Evolutionary conservation across 2,113 vertebrate genomes (phyloP), one percentile per base, ranked within the genome.

Genomic region (Microcebus griseorufus): DNA sequence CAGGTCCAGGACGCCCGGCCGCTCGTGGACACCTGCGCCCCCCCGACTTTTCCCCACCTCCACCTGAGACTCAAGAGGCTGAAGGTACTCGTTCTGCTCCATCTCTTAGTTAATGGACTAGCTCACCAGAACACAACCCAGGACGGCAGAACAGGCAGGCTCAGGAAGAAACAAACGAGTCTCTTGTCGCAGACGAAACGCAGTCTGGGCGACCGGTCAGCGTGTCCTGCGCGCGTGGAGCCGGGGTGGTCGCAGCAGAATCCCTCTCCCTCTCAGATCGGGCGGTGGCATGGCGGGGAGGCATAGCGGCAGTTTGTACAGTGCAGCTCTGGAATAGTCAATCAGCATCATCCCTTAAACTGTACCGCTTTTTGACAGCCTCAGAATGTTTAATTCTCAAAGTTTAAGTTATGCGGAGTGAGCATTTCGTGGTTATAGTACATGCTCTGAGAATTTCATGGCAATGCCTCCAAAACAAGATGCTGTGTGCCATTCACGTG

Each of bases 1-100:
- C 92, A 99, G 99, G 98, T 99, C 17, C 98, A 98, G 94, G 97
- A 98, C 53, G 98, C 98, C 78, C 99, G 98, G 97, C 69, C 98
- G 32, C 93, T 97, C 55, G 97, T 99, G 87, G 98, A 98, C 95
- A 98, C 88, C 2, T 75, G 32, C 22, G 60, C 98, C 83, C 99
- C 99, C 9, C 92, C 89, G 93, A 96, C 72, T 27, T 98, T 98
- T 5, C 0, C 29, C 60, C 98, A 99, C 95, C 94, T 99, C 72
- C 67, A 95, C n/a, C 83, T 98, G 93, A 99, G 98, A 34, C 88
- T 98, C 73, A 99, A 99, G 97, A 99, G 98, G 80, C 95, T 98
- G 72, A 98, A 99, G 98, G 99, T 99, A 98, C 0, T 5, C 32
- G 20, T n/a, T 2, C 12, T 25, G 6, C 29, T 76, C 7, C 81